These are phyloP conservation scores for Gortyna flavago DNA, from an alignment of 2,888 invertebrate species.

Conservation along the genomic window DNA sequence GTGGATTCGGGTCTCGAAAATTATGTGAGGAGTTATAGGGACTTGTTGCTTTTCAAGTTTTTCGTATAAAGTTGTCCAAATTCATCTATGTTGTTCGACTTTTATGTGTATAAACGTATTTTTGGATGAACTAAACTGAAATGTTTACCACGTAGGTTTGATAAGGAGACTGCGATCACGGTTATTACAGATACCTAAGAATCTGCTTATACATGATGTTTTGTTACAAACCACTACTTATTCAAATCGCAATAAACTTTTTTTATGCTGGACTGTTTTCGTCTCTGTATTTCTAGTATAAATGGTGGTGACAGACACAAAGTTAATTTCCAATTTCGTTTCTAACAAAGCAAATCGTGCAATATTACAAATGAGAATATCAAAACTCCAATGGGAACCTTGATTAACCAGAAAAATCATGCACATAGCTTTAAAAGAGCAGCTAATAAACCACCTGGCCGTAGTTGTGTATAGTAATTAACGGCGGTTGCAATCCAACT, in stretches of 20 bases:
- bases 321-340: conserved; percentile 30
- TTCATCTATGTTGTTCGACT: not conserved
- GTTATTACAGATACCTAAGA: not conserved
- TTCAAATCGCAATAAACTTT: not conserved
- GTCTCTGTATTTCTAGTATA: not conserved
- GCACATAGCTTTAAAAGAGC: conserved; percentile 77
- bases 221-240: not conserved
- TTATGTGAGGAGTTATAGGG: conserved; percentile 4
- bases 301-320: conserved; percentile 5
- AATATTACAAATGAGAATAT: conserved; percentile 27
- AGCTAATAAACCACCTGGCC: conserved; percentile 82
- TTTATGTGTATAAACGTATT: not conserved
- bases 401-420: conserved; percentile 70
- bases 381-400: conserved; percentile 35
- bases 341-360: conserved; percentile 10
- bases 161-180: not conserved
- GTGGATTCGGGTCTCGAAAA: conserved; percentile 45
- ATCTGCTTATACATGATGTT: not conserved
- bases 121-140: not conserved
- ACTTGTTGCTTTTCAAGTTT: conserved; percentile 54
- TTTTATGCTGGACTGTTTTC: not conserved
- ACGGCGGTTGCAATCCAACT: conserved; percentile 84
- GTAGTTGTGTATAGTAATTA: conserved; percentile 87
- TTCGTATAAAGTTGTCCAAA: not conserved
- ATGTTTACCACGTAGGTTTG: not conserved